A percentile compares a stretch with the other conserved stretches of the same genome.
phyloP scores from a whole-genome alignment of 1,140 invertebrate species.

The Heterodera schachtii region DNA sequence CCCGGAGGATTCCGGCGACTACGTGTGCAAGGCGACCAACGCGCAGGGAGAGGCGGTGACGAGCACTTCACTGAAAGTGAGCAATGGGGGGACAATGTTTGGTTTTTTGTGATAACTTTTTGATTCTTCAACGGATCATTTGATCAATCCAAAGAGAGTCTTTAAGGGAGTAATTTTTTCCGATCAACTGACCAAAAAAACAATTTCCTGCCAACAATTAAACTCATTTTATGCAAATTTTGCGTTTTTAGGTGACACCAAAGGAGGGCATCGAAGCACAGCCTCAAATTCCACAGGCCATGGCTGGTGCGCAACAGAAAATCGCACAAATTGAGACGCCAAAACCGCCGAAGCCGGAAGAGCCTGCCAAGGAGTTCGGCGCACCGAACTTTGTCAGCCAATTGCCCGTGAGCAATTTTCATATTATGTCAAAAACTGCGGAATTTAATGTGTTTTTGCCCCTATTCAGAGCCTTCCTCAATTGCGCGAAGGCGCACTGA shows the following conservation, averaged over 20 bases:
- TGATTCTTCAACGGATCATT: too few relatives aligned
- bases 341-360: slow-evolving; percentile 73
- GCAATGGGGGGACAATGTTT: not conserved
- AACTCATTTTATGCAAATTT: slow-evolving; percentile 68
- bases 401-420: slow-evolving; percentile 68
- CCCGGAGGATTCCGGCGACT: slow-evolving; percentile 85
- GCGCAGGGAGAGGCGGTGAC: slow-evolving; percentile 85
- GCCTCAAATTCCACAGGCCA: slow-evolving; percentile 85
- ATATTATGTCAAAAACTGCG: not conserved
- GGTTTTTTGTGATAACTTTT: too few relatives aligned
- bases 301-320: slow-evolving; percentile 85
- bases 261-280: slow-evolving; percentile 88
- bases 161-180: too few relatives aligned
- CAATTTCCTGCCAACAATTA: too few relatives aligned
- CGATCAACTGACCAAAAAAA: too few relatives aligned
- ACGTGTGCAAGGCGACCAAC: slow-evolving; percentile 83
- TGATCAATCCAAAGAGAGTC: too few relatives aligned
- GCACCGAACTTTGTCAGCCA: slow-evolving; percentile 89
- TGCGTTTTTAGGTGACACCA: slow-evolving; percentile 68
- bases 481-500: slow-evolving; percentile 84
- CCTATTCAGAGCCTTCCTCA: slow-evolving; percentile 47
- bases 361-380: slow-evolving; percentile 74
- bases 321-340: slow-evolving; percentile 84
- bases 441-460: not conserved
- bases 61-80: slow-evolving; percentile 78